These are phyloP conservation scores for Sandelia bainsii DNA, from an alignment of 2,797 vertebrate species.

Conservation along the genomic window DNA sequence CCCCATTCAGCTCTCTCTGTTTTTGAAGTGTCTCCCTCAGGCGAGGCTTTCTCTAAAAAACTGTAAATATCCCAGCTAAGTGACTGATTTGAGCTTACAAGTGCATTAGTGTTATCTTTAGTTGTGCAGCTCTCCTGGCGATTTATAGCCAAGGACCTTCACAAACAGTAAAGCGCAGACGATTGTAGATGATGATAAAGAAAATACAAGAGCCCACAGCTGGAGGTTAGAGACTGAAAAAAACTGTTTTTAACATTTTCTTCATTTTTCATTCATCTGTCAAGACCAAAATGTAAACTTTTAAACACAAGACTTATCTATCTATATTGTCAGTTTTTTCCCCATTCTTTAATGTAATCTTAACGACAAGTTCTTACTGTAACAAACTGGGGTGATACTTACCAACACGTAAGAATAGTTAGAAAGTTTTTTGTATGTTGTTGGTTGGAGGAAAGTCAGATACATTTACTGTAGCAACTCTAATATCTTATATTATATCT, in stretches of 20 bases:
- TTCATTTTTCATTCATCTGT: conserved; percentile 19
- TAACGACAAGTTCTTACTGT: too few relatives aligned
- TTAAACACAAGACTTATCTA: conserved; percentile 11
- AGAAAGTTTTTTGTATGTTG: too few relatives aligned
- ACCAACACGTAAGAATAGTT: too few relatives aligned
- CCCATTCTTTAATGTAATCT: too few relatives aligned
- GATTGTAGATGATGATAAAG: conserved; percentile 45
- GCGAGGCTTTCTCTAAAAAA: conserved; percentile 51
- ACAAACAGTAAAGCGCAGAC: conserved; percentile 45
- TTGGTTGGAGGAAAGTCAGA: too few relatives aligned
- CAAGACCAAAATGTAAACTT: conserved; percentile 22
- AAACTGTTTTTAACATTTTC: conserved; percentile 21
- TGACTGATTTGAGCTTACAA: conserved; percentile 62
- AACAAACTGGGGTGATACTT: too few relatives aligned
- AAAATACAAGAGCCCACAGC: conserved; percentile 37
- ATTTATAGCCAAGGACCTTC: conserved; percentile 60
- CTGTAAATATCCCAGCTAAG: conserved; percentile 70
- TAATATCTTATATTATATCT: too few relatives aligned
- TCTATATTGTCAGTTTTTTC: not conserved
- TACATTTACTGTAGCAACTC: too few relatives aligned
- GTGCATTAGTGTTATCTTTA: conserved; percentile 72
- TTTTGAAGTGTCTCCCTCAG: conserved; percentile 62
- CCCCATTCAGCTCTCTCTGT: conserved; percentile 57
- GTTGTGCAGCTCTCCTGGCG: conserved; percentile 48
- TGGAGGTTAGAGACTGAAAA: conserved; percentile 32